A percentile compares a stretch with the other conserved stretches of the same genome.
Conservation (phyloP, 2,888 invertebrate genomes). For the Cheilosia urbana region DNA sequence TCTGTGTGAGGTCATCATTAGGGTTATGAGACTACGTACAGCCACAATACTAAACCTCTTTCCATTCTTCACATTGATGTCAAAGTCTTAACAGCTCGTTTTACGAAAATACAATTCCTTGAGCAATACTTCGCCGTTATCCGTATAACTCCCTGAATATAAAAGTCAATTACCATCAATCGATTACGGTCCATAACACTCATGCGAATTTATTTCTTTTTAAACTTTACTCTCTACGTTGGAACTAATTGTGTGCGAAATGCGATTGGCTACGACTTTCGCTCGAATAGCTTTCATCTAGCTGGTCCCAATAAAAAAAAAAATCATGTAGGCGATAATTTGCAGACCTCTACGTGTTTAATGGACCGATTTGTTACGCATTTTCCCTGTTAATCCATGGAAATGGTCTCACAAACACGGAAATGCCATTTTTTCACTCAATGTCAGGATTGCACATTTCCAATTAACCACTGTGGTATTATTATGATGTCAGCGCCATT, state of each 20-base stretch:
- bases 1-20: no score
- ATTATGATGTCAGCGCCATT: conserved; percentile 14
- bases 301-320: not conserved
- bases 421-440: not conserved
- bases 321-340: not conserved
- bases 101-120: no score
- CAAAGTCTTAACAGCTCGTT: no score
- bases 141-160: no score
- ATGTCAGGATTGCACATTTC: not conserved
- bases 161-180: not conserved
- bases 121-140: no score
- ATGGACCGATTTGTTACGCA: conserved; percentile 5
- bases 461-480: conserved; percentile 24
- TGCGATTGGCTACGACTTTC: not conserved
- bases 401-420: not conserved
- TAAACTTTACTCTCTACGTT: no score
- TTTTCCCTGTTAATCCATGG: not conserved
- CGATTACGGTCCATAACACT: no score
- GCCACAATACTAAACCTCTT: no score
- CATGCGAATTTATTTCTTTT: no score
- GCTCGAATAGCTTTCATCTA: not conserved
- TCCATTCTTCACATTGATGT: no score
- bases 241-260: conserved; percentile 4
- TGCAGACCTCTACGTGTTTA: conserved; percentile 4
- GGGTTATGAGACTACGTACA: no score